These are phyloP conservation scores for Scaptomyza flava DNA, from an alignment of 2,888 invertebrate species.

Conservation along the genomic window DNA sequence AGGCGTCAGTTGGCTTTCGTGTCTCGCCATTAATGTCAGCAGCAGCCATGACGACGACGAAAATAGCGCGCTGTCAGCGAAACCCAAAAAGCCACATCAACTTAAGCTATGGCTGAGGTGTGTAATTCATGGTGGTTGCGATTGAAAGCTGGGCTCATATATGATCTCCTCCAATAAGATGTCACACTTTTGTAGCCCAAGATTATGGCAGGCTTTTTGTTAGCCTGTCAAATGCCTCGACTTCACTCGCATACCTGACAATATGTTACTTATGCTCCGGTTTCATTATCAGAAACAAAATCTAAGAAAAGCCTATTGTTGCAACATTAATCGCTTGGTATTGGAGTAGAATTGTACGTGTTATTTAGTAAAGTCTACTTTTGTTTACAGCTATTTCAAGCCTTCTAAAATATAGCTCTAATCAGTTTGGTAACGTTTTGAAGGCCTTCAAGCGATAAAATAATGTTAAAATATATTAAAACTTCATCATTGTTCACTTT, in stretches of 20 bases:
- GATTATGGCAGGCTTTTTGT: conserved; percentile 35
- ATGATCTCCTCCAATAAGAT: conserved; percentile 18
- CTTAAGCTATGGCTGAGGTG: conserved; percentile 6
- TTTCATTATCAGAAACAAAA: conserved; percentile 18
- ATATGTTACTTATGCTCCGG: background rate
- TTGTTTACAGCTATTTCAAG: background rate
- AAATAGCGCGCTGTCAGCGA: conserved; percentile 5
- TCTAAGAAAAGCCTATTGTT: conserved; percentile 7
- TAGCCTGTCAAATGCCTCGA: conserved; percentile 17
- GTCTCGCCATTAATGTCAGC: conserved; percentile 70
- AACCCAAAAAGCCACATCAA: background rate
- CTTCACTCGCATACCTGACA: conserved; percentile 16
- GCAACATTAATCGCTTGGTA: conserved; percentile 20
- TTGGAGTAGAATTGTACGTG: background rate
- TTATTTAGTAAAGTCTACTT: background rate
- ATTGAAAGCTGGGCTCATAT: conserved; percentile 10
- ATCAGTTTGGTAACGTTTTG: conserved; percentile 8
- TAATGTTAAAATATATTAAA: background rate
- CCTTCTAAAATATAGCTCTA: background rate
- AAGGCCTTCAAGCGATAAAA: background rate
- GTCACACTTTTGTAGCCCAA: conserved; percentile 27
- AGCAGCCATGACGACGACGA: conserved; percentile 56
- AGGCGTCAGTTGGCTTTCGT: conserved; percentile 76
- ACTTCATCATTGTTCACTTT: background rate
- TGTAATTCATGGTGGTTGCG: conserved; percentile 14